Evolutionary conservation across 92 coral and sea anemone genomes (phyloP), one percentile per base, ranked within the genome.

Genomic region (Epizoanthus rinbou): DNA sequence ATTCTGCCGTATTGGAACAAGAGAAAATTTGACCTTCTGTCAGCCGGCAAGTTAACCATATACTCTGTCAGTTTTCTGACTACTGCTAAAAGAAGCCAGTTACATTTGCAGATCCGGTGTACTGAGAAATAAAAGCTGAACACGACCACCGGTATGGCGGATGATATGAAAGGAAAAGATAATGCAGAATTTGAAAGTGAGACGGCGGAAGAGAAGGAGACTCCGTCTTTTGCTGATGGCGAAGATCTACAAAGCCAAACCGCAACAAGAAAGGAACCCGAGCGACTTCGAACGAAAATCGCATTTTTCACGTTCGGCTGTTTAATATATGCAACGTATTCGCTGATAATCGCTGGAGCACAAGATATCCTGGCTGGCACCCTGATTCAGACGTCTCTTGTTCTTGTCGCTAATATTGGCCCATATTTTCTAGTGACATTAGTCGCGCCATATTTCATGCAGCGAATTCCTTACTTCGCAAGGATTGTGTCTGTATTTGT

Each of bases 351-450:
- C 66, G 84, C 97, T n/a, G 95, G 89, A 11, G 93, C 97, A 4
- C 97, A 93, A 78, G 97, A 93, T 65, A 86, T 93, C 28, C 72
- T 93, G 19, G 94, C 94, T 10, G 97, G 97, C n/a, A 93, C 97
- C 18, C 88, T 82, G 25, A 89, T 93, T 59, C 97, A 93, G 80
- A 93, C 97, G 0, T 93, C 97, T 6, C 71, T 91, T 84, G 94
- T 93, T n/a, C 81, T 93, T 22, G 88, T 91, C 7, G 97, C 97
- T 4, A 88, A 91, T 81, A 91, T 93, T 10, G 94, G 88, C 4
- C 97, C 97, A 4, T 93, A 91, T 79, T 89, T 93, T 43, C 57
- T 84, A 21, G 93, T 93, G 24, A 86, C 97, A 2, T 62, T 93
- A 68, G 79, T 93, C 28, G 94, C 94, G 3, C 97, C 97, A 7